Evolutionary conservation across 1,140 invertebrate species (phyloP).

Genomic region (Antheraea mylitta): DNA sequence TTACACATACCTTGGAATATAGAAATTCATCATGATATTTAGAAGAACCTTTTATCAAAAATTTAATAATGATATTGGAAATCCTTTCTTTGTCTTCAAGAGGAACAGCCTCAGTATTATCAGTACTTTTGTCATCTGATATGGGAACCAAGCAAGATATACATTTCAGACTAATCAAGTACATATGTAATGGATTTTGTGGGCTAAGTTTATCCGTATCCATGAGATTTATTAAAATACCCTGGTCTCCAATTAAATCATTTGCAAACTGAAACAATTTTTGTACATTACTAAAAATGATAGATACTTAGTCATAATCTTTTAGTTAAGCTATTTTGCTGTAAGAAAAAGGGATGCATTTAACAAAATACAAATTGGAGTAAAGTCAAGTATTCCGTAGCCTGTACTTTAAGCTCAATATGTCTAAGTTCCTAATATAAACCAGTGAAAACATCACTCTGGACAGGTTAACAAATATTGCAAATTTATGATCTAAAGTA

Average conservation of each 20-base stretch:
- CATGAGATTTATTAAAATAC: constrained; percentile 46
- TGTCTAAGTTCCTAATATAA: no score
- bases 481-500: no score
- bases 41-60: constrained; percentile 48
- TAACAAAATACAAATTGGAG: no score
- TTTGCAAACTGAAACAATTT: constrained; percentile 42
- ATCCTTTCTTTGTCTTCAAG: constrained; percentile 44
- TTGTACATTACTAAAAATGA: background rate
- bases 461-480: no score
- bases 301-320: no score
- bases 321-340: no score
- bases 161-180: constrained; percentile 51
- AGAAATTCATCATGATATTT: constrained; percentile 58
- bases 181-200: constrained; percentile 48
- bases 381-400: no score
- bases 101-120: constrained; percentile 16
- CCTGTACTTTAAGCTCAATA: no score
- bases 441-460: no score
- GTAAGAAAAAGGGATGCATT: no score
- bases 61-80: constrained; percentile 43
- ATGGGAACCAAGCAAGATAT: constrained; percentile 40
- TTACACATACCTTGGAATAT: constrained; percentile 50
- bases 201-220: constrained; percentile 34
- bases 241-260: constrained; percentile 52
- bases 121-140: constrained; percentile 42